Percentiles rank a stretch among this genome's conserved stretches.
Evolutionary conservation across 1,140 invertebrate species (phyloP).

Genomic region (Limonius californicus): DNA sequence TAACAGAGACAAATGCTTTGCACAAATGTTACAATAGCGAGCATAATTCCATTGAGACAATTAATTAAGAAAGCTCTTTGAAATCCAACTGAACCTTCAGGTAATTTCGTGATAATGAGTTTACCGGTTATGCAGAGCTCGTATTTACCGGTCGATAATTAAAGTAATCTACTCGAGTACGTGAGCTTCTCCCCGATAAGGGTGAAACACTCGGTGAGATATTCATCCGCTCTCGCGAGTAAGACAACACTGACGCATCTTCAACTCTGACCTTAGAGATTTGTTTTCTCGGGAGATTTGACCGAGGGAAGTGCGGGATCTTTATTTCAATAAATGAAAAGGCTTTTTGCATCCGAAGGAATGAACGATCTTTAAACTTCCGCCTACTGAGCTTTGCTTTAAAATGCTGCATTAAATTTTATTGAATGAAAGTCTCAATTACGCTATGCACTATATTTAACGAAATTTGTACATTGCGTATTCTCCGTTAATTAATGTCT

Average conservation of each 20-base stretch:
- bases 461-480: no score
- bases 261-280: conserved; percentile 8
- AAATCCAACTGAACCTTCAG: conserved; percentile 30
- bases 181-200: conserved; percentile 19
- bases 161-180: conserved; percentile 28
- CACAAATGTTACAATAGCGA: conserved; percentile 19
- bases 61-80: conserved; percentile 19
- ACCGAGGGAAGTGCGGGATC: neutral
- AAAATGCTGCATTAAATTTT: neutral
- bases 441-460: neutral
- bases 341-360: neutral
- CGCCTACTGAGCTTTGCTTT: neutral
- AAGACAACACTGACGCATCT: conserved; percentile 5
- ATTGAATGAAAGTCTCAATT: neutral
- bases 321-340: neutral
- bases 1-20: conserved; percentile 20
- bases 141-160: conserved; percentile 31
- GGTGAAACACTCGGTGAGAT: neutral
- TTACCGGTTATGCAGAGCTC: conserved; percentile 38
- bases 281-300: neutral
- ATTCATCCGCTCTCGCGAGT: neutral
- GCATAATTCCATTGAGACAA: conserved; percentile 14
- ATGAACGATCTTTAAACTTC: neutral
- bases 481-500: no score
- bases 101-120: conserved; percentile 40